Conservation (phyloP, 2,888 invertebrate genomes). For the Caradrina clavipalpis region DNA sequence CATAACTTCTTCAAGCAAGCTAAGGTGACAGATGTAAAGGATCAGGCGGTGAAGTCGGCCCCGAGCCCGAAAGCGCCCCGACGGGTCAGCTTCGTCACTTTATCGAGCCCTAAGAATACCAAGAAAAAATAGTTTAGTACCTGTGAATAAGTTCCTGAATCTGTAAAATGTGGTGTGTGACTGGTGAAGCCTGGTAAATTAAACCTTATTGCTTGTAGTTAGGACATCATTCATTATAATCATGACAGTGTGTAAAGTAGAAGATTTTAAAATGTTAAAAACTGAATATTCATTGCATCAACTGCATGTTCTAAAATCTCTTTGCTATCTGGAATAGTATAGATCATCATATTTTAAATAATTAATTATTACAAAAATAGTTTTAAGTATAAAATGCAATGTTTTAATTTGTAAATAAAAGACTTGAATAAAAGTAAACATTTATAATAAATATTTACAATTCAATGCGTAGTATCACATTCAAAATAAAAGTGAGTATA, state of each 20-base stretch:
- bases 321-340: constrained; percentile 32
- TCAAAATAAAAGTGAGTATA: constrained; percentile 82
- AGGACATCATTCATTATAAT: not conserved
- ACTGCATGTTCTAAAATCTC: constrained; percentile 11
- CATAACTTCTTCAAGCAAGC: constrained; percentile 80
- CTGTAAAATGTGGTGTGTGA: not conserved
- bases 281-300: not conserved
- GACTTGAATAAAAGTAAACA: constrained; percentile 79
- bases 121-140: constrained; percentile 85
- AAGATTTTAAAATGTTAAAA: not conserved
- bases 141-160: not conserved
- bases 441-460: constrained; percentile 89
- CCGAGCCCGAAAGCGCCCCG: constrained; percentile 91
- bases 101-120: constrained; percentile 94
- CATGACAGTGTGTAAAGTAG: not conserved
- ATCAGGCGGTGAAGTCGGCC: constrained; percentile 68
- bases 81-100: constrained; percentile 93
- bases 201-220: not conserved
- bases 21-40: constrained; percentile 80
- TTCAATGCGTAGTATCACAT: constrained; percentile 85
- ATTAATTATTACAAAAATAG: constrained; percentile 30
- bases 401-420: constrained; percentile 66
- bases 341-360: constrained; percentile 12
- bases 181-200: not conserved
- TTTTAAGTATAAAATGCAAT: constrained; percentile 25